These are phyloP conservation scores for Struthidea cinerea DNA, from an alignment of 2,113 vertebrate genomes.

Conservation along the genomic window DNA sequence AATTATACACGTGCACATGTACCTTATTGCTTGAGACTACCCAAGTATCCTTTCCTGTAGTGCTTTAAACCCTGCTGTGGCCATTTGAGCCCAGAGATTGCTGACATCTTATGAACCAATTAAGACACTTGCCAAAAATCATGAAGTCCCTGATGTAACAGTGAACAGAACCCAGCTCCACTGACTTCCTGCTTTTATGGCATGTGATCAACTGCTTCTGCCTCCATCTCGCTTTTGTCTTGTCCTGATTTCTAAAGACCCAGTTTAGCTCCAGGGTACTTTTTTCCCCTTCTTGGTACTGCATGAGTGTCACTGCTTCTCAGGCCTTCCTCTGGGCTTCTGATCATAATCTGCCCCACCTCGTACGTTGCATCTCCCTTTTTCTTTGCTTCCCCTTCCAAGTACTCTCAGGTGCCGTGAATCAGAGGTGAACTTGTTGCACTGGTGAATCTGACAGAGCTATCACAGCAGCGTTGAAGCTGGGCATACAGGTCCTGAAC, in stretches of 20 bases:
- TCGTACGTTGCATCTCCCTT: not conserved
- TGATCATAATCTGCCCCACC: not conserved
- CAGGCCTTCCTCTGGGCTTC: not conserved
- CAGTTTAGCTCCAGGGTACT: not conserved
- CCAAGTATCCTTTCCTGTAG: not conserved
- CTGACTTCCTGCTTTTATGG: not conserved
- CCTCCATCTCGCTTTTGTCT: not conserved
- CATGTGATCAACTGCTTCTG: not conserved
- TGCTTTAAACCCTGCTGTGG: not conserved
- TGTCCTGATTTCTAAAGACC: not conserved
- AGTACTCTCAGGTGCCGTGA: not conserved
- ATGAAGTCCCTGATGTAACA: not conserved
- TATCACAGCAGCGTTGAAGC: not conserved
- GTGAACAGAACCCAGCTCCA: not conserved
- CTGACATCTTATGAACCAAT: not conserved
- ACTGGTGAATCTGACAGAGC: not conserved
- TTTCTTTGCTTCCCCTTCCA: not conserved
- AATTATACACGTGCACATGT: not conserved
- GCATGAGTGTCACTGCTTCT: not conserved
- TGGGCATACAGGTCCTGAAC: not conserved
- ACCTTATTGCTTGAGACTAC: not conserved
- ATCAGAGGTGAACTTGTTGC: not conserved
- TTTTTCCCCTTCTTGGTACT: not conserved
- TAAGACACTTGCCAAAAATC: not conserved
- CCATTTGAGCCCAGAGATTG: not conserved